Evolutionary conservation across 35 echinoderm and acorn worm genomes (phyloP).

Genomic region (Stichopus chloronotus): DNA sequence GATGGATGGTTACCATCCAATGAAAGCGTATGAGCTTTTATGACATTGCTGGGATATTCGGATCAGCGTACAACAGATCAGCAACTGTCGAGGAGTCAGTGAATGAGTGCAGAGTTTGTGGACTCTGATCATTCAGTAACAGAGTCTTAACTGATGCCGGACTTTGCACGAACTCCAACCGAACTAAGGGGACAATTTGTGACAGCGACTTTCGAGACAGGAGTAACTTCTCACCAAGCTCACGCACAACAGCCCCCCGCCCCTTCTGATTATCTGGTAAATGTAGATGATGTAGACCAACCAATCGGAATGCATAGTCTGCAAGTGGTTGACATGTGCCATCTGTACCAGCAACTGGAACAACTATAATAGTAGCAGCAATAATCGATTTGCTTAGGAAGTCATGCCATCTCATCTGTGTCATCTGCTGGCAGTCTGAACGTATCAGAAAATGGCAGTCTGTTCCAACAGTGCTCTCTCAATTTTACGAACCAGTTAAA

Average conservation of each 20-base stretch:
- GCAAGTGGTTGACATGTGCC: too few relatives aligned
- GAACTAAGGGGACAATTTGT: conserved; percentile 10
- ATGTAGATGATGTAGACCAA: too few relatives aligned
- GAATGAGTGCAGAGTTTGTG: conserved; percentile 54
- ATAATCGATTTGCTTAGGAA: too few relatives aligned
- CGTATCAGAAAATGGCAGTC: not conserved
- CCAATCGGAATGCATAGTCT: too few relatives aligned
- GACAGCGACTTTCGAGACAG: not conserved
- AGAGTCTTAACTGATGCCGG: conserved; percentile 34
- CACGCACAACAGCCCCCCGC: not conserved
- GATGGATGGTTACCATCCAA: not conserved
- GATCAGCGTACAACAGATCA: conserved; percentile 40
- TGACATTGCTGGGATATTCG: conserved; percentile 53
- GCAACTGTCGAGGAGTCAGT: conserved; percentile 43
- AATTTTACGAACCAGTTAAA: conserved; percentile 35
- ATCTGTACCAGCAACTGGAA: too few relatives aligned
- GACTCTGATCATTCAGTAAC: conserved; percentile 59
- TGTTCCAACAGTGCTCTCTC: not conserved
- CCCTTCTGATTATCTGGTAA: too few relatives aligned
- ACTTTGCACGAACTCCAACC: conserved; percentile 40
- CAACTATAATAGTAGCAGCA: too few relatives aligned
- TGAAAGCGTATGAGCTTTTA: conserved; percentile 9
- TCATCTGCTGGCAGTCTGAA: too few relatives aligned
- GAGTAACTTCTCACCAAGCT: not conserved
- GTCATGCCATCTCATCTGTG: too few relatives aligned